These are phyloP conservation scores for Calidris pygmaea DNA, from an alignment of 2,113 vertebrate species.

Conservation along the genomic window DNA sequence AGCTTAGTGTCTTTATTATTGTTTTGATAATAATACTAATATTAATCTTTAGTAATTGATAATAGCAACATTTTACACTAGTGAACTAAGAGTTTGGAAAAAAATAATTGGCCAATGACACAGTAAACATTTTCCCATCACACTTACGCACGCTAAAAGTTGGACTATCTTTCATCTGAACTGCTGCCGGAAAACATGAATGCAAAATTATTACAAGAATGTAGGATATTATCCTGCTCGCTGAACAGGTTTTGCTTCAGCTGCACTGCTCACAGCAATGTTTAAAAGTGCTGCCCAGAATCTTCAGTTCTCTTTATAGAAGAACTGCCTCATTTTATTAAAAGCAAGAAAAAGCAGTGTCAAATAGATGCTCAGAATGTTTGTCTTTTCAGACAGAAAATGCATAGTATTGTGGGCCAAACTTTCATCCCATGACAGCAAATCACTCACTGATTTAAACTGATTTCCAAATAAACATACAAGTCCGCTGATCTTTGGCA, in stretches of 20 bases:
- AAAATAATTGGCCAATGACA: not conserved
- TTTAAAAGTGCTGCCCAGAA: not conserved
- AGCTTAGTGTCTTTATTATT: not conserved
- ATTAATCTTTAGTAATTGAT: not conserved
- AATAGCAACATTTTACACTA: not conserved
- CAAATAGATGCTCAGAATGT: not conserved
- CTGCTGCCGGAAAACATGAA: not conserved
- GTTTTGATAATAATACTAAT: not conserved
- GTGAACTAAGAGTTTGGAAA: not conserved
- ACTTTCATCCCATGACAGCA: not conserved
- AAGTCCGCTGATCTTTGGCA: not conserved
- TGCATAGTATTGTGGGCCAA: not conserved
- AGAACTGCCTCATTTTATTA: not conserved
- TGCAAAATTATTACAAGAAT: not conserved
- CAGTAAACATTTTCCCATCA: not conserved
- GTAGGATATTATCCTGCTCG: not conserved
- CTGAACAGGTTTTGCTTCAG: not conserved
- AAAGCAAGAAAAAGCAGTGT: not conserved
- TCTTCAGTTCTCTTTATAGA: not conserved
- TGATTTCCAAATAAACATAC: not conserved
- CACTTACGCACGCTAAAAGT: not conserved
- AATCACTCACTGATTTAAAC: not conserved
- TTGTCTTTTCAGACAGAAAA: not conserved
- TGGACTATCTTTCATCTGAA: not conserved
- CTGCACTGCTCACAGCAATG: not conserved